phyloP scores from a whole-genome alignment of 2,888 invertebrate genomes.

The Cristatella mucedo region DNA sequence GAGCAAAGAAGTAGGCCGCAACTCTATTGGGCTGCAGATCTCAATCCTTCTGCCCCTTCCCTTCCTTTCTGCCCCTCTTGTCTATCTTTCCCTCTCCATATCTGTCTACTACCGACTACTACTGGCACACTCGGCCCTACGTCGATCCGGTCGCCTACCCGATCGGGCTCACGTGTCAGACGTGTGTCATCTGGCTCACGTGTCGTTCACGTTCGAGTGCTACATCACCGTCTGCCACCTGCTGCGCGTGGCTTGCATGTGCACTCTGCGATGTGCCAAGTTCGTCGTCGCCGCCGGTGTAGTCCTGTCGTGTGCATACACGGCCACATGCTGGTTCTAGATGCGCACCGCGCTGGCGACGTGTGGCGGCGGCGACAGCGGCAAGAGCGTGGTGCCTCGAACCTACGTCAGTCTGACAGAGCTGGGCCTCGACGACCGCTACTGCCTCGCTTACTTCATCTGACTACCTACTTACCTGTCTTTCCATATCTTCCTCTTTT shows the following conservation, averaged over 20 bases:
- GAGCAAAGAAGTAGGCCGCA: too few species aligned
- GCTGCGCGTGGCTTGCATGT: constrained; percentile 66
- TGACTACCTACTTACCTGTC: too few species aligned
- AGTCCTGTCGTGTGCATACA: constrained; percentile 65
- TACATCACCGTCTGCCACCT: constrained; percentile 68
- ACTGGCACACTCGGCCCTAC: constrained; percentile 20
- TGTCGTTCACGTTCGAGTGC: constrained; percentile 58
- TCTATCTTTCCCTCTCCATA: too few species aligned
- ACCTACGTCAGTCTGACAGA: constrained; percentile 44
- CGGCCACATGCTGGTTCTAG: constrained; percentile 51
- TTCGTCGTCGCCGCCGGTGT: constrained; percentile 68
- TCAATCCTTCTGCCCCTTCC: too few species aligned
- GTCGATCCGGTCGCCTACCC: constrained; percentile 43
- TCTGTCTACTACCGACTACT: too few species aligned
- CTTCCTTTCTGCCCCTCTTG: too few species aligned
- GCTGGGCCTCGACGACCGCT: constrained; percentile 53
- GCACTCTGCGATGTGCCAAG: constrained; percentile 70
- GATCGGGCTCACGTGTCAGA: constrained; percentile 69
- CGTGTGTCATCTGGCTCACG: constrained; percentile 77
- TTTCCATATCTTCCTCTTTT: too few species aligned
- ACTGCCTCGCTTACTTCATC: constrained; percentile 67
- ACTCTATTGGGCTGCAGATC: too few species aligned
- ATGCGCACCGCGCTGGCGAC: constrained; percentile 26
- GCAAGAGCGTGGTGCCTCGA: too few species aligned
- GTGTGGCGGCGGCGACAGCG: too few species aligned